These are phyloP conservation scores for Neoniphon sammara DNA, from an alignment of 2,797 vertebrate genomes.

Conservation along the genomic window DNA sequence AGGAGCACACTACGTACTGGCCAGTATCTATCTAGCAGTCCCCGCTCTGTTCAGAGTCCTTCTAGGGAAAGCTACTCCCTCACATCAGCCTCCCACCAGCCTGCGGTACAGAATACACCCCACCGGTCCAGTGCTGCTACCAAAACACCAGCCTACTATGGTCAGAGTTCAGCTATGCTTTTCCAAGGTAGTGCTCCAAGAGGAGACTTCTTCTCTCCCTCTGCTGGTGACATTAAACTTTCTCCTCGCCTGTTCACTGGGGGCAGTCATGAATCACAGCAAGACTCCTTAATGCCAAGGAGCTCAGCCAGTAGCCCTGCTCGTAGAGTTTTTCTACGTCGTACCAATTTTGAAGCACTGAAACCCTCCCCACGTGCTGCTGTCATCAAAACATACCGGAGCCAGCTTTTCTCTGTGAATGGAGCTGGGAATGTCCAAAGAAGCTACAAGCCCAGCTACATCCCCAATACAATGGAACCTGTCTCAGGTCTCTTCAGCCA, in stretches of 20 bases:
- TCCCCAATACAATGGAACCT: not conserved
- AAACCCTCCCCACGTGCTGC: not conserved
- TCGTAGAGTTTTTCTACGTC: not conserved
- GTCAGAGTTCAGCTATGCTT: not conserved
- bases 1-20: rapidly evolving
- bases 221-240: not conserved
- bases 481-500: not conserved
- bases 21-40: not conserved
- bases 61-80: not conserved
- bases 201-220: not conserved
- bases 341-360: rapidly evolving
- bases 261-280: not conserved
- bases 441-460: not conserved
- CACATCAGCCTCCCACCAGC: not conserved
- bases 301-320: constrained; percentile 31
- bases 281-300: no score
- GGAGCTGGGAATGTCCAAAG: not conserved
- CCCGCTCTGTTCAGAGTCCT: not conserved
- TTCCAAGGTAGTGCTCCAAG: not conserved
- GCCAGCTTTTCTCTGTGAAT: rapidly evolving
- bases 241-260: not conserved
- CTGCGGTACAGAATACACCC: not conserved
- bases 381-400: not conserved
- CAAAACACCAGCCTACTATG: not conserved
- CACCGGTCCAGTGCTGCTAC: not conserved